phyloP scores from a whole-genome alignment of 2,888 invertebrate genomes.

The Lasioglossum marginatum region DNA sequence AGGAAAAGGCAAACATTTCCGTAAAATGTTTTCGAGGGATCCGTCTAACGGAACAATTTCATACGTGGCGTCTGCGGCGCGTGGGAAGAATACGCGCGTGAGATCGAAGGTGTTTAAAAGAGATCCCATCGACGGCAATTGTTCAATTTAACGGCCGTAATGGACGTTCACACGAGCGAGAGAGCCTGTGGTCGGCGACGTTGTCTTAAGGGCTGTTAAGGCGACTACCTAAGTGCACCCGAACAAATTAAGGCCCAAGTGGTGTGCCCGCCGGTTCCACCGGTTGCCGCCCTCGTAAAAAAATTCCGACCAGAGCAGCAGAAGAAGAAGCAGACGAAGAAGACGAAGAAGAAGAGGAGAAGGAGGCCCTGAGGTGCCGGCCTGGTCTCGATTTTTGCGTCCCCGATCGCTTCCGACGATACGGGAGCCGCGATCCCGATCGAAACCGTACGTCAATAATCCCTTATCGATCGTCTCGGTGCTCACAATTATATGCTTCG shows the following conservation, averaged over 20 bases:
- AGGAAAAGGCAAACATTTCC: constrained; percentile 9
- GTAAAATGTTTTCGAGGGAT: constrained; percentile 4
- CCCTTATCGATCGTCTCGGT: background rate
- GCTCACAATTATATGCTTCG: constrained; percentile 10
- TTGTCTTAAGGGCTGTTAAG: constrained; percentile 73
- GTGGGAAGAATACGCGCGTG: constrained; percentile 74
- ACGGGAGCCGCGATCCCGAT: constrained; percentile 1
- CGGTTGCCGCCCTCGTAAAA: constrained; percentile 50
- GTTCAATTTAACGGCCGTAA: constrained; percentile 78
- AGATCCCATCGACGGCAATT: constrained; percentile 77
- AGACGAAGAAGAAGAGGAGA: background rate
- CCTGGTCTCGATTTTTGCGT: constrained; percentile 2
- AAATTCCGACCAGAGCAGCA: background rate
- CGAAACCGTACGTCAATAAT: constrained; percentile 15
- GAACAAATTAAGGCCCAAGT: constrained; percentile 63
- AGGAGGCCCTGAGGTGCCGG: constrained; percentile 3
- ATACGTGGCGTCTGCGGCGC: constrained; percentile 49
- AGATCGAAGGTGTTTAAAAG: constrained; percentile 75
- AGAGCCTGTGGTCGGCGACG: constrained; percentile 44
- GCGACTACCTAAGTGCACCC: constrained; percentile 59
- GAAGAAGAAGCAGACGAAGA: background rate
- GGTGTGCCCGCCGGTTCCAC: constrained; percentile 37
- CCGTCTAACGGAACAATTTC: constrained; percentile 23
- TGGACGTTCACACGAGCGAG: constrained; percentile 66
- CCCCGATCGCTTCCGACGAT: background rate